Evolutionary conservation across 2,888 invertebrate genomes (phyloP), one percentile per base, ranked within the genome.

Genomic region (Pyrocoelia pectoralis): DNA sequence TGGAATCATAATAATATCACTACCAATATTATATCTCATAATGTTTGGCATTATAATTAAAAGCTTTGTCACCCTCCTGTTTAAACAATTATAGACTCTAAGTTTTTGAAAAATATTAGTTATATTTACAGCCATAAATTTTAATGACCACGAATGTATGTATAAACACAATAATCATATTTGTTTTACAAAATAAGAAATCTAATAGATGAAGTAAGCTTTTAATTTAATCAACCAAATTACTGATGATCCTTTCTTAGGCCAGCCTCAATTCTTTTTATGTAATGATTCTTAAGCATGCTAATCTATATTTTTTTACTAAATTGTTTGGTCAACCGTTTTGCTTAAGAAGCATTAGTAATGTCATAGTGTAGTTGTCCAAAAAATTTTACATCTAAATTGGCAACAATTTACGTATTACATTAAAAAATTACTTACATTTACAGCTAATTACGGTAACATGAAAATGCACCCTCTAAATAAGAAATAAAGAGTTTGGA

Each of bases 401-500:
- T 63, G 63, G 63, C 63, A 63, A 63, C 63, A 52, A 58, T 58
- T 63, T 63, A 63, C 55, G 58, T 63, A 63, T 63, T 29, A 63
- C 50, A 50, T 29, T 49, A 49, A 56, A 61, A 61, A 61, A 49
- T 24, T 24, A 24, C 24, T 38, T 60, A 55, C 55, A 24, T 52
- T 55, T 56, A 55, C 19, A 24, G 41, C 53, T 63, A 28, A 29
- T 29, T 58, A 58, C 58, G 52, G 28, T 8, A 33, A 58, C 58
- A 54, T 64, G 64, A 60, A 64, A 64, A 60, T 64, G 56, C 64
- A 64, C 64, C 64, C 64, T 58, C 54, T 41, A 40, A 40, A 38
- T 51, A 46, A 56, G 40, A 33, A 57, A 51, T 29, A 19, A n/a
- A 46, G 33, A 64, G 17, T 41, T 52, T 46, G 46, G 51, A 61